Percentiles rank a stretch among this genome's conserved stretches.
These are phyloP conservation scores for Eulithis testata DNA, from an alignment of 2,888 invertebrate species.

Conservation along the genomic window DNA sequence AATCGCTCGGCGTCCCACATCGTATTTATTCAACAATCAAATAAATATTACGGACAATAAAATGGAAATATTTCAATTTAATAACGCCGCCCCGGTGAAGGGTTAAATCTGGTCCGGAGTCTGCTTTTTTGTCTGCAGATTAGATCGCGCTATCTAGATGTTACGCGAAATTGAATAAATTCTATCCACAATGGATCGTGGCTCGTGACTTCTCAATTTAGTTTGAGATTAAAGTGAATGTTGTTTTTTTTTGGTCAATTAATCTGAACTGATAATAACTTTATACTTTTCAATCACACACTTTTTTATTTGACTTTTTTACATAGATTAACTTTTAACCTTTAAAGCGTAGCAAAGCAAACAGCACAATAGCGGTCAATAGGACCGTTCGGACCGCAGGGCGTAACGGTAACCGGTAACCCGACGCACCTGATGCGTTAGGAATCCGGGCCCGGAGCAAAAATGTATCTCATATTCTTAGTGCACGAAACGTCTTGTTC, in stretches of 20 bases:
- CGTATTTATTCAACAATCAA: slow-evolving; percentile 84
- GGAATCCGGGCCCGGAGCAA: slow-evolving; percentile 49
- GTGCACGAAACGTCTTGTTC: neutral
- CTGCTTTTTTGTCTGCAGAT: slow-evolving; percentile 69
- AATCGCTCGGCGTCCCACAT: slow-evolving; percentile 80
- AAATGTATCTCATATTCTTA: slow-evolving; percentile 2
- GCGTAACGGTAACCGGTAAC: slow-evolving; percentile 66
- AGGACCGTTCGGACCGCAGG: slow-evolving; percentile 61
- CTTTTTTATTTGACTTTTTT: neutral
- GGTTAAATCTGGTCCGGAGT: slow-evolving; percentile 70
- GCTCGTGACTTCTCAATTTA: slow-evolving; percentile 54
- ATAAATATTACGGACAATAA: slow-evolving; percentile 84
- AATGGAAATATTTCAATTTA: slow-evolving; percentile 84
- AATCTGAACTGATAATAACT: slow-evolving; percentile 38
- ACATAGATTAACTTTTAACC: slow-evolving; percentile 19
- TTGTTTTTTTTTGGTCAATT: slow-evolving; percentile 48
- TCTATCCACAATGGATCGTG: slow-evolving; percentile 55
- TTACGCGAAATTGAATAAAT: slow-evolving; percentile 80
- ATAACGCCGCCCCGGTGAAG: slow-evolving; percentile 75
- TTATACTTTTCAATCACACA: neutral
- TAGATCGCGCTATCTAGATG: slow-evolving; percentile 76
- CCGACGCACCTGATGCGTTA: slow-evolving; percentile 68
- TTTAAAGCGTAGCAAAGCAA: slow-evolving; percentile 11
- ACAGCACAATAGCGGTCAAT: slow-evolving; percentile 49
- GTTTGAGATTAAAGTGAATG: slow-evolving; percentile 43